phyloP scores from a whole-genome alignment of 1,140 invertebrate species.

The Papilio machaon region DNA sequence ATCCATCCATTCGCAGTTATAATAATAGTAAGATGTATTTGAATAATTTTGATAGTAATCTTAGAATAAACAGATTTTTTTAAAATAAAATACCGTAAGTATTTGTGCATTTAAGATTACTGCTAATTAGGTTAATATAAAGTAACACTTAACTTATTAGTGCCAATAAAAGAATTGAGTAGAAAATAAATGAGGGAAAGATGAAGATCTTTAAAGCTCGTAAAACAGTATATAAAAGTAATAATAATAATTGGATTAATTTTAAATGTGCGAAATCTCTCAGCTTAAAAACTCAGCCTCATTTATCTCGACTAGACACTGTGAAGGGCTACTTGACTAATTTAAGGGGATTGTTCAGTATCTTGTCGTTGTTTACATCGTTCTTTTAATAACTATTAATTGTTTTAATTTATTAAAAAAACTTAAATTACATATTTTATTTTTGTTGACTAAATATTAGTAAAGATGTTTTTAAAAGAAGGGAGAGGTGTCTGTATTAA shows the following conservation, averaged over 20 bases:
- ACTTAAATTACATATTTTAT: background rate
- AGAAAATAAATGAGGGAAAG: background rate
- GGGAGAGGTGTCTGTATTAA: background rate
- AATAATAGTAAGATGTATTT: too few species aligned
- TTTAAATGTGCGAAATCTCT: slow-evolving; percentile 17
- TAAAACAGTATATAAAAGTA: slow-evolving; percentile 10
- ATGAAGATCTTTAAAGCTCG: background rate
- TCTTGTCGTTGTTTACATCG: slow-evolving; percentile 14
- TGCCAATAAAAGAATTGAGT: too few species aligned
- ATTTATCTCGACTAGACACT: slow-evolving; percentile 36
- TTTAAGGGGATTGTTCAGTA: slow-evolving; percentile 36
- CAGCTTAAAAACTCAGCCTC: slow-evolving; percentile 20
- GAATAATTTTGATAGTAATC: too few species aligned
- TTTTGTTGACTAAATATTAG: background rate
- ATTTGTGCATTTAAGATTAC: too few species aligned
- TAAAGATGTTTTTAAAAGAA: background rate
- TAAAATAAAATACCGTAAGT: too few species aligned
- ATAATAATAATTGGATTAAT: slow-evolving; percentile 33
- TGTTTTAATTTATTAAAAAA: background rate
- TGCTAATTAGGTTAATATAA: too few species aligned
- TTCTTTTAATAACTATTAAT: slow-evolving; percentile 3
- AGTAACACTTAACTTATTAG: too few species aligned
- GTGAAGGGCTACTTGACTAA: slow-evolving; percentile 33
- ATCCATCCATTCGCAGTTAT: too few species aligned
- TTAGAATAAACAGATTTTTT: too few species aligned